Evolutionary conservation across 2,797 vertebrate genomes (phyloP), one percentile per base, ranked within the genome.

Genomic region (Schizothorax lantsangensis): DNA sequence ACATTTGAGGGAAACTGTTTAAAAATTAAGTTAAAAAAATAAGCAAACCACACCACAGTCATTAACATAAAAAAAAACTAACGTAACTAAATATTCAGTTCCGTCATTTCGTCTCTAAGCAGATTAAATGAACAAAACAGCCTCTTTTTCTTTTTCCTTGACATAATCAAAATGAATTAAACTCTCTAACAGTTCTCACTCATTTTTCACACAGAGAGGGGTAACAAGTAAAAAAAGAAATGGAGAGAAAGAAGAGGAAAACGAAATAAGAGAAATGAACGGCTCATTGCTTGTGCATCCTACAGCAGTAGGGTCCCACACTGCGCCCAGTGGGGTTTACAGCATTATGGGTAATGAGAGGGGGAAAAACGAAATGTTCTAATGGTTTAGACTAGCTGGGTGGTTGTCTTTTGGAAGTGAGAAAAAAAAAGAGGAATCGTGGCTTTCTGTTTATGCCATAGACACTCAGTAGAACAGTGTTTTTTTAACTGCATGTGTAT

Each of bases 161-260:
- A 84, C 83, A 84, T 68, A 71, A 85, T 89, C 30, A 79, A 88
- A 89, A 87, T 66, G 77, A 87, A 84, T 73, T 52, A 84, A 88
- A 87, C 74, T 85, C 57, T 74, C 57, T 57, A 83, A 85, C 59
- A 79, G 78, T 88, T 74, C 82, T 49, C 43, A 71, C 80, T 88
- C 85, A 90, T 89, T 90, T 87, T 86, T 88, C 84, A 85, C 88
- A 86, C 90, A 90, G 90, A 84, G 85, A 91, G 90, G 85, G 85
- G 87, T 89, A 84, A 69, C 17, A 59, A 77, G 75, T 43, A 19
- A 81, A 87, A 88, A 85, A 79, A 69, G 14, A 43, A 74, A 74
- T 6, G 2, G 45, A 71, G 52, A 79, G 40, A 84, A 68, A 45
- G 52, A 83, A 23, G 43, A 49, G 26, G 54, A 62, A 80, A 80